phyloP scores from a whole-genome alignment of 2,888 invertebrate species.

The Melieria crassipennis region DNA sequence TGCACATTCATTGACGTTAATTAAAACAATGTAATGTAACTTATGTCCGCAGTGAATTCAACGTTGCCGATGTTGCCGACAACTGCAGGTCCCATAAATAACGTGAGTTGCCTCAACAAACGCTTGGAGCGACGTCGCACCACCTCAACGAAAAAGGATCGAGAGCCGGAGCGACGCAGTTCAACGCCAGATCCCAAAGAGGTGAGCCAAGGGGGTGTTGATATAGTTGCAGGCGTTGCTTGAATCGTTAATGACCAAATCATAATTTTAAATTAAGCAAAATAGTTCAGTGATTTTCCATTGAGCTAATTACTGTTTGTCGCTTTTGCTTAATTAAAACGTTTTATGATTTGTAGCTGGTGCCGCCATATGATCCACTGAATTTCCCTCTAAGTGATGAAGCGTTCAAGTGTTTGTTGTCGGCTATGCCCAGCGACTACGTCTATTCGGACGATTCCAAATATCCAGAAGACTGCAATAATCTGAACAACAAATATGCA shows the following conservation, averaged over 20 bases:
- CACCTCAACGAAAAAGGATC: conserved; percentile 59
- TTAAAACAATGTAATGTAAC: too few species aligned
- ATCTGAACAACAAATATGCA: conserved; percentile 7
- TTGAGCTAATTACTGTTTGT: too few species aligned
- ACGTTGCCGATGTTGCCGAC: conserved; percentile 30
- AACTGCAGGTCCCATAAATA: conserved; percentile 17
- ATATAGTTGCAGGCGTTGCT: too few species aligned
- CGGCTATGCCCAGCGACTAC: conserved; percentile 44
- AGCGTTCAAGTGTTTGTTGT: conserved; percentile 68
- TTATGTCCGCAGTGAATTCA: too few species aligned
- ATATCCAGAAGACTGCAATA: conserved; percentile 27
- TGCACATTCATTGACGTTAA: too few species aligned
- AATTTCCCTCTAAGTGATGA: conserved; percentile 79
- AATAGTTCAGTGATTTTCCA: too few species aligned
- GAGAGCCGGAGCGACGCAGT: conserved; percentile 63
- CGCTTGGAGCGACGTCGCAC: conserved; percentile 62
- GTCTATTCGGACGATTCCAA: conserved; percentile 20
- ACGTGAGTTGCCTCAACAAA: conserved; percentile 43
- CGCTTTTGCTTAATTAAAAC: too few species aligned
- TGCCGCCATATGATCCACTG: conserved; percentile 80
- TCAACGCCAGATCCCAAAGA: conserved; percentile 68
- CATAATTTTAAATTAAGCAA: too few species aligned
- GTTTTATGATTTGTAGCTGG: conserved; percentile 62
- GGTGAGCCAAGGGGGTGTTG: conserved; percentile 48
- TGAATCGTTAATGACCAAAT: too few species aligned